Evolutionary conservation across 2,797 vertebrate genomes (phyloP), one percentile per base, ranked within the genome.

Genomic region (Pachyuromys duprasi): DNA sequence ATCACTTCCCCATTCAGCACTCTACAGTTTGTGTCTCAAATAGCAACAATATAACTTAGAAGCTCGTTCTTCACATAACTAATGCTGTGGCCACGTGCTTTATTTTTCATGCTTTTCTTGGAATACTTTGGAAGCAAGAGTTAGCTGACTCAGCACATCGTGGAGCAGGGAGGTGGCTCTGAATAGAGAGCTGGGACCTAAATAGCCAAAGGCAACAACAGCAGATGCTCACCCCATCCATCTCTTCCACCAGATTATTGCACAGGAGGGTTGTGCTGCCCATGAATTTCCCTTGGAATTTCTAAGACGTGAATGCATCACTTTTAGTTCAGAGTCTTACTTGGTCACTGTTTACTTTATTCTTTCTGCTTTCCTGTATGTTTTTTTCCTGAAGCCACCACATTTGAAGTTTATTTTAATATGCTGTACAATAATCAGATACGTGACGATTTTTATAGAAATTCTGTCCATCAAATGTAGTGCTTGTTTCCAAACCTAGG

Each of bases 61-160:
- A 17, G 14, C 75, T 89, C 4, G 0, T 24, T 83, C 72, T 82
- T 89, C 57, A 81, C 36, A 4, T 62, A 33, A 91, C 60, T 72
- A 33, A 94, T 63, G 78, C 70, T 20, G 5, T 63, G 62, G 49
- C 26, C 0, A 0, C 88, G 18, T n/a, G 67, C 89, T 55, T 93
- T 33, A 76, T 95, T 97, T 97, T 86, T 91, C 91, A n/a, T 0
- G 7, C 8, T 87, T 42, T 28, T 91, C 91, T 96, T 65, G n/a
- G 65, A 33, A 24, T 17, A 49, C 82, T 63, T 7, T 45, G 94
- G 31, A 81, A 91, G 24, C 22, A 67, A 91, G 86, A 69, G 55
- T 86, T 65, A 69, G 72, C 90, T 94, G 81, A 93, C 93, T 95
- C 96, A 96, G 93, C 96, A 95, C 78, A 36, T 90, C 13, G 45